These are phyloP conservation scores for Pteruthius melanotis DNA, from an alignment of 2,113 vertebrate species.

Conservation along the genomic window DNA sequence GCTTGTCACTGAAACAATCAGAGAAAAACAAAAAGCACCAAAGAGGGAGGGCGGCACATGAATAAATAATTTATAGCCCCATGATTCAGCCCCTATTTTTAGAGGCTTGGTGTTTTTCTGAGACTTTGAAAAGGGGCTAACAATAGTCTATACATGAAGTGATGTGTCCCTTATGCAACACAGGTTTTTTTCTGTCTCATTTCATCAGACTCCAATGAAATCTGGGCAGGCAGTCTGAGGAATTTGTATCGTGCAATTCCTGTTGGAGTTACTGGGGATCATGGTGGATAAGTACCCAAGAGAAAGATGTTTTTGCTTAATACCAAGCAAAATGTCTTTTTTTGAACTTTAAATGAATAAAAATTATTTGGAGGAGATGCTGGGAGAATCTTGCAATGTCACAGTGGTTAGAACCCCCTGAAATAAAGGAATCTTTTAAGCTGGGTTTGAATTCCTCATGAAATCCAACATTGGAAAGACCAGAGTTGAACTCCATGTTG, in stretches of 20 bases:
- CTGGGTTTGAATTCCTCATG: not conserved
- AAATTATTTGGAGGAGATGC: not conserved
- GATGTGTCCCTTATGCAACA: not conserved
- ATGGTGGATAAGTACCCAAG: not conserved
- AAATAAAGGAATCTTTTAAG: not conserved
- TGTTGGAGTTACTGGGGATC: not conserved
- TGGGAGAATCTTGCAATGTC: not conserved
- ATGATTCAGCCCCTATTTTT: constrained; percentile 41
- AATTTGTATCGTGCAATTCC: not conserved
- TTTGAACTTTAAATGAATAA: not conserved
- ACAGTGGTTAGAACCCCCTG: not conserved
- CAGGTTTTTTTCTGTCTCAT: not conserved
- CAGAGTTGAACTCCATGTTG: not conserved
- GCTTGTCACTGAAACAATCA: not conserved
- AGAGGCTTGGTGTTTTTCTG: not conserved
- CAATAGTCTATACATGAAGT: not conserved
- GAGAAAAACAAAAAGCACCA: not conserved
- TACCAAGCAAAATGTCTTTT: not conserved
- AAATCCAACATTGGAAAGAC: not conserved
- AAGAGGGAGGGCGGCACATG: not conserved
- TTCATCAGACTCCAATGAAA: not conserved
- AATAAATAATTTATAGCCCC: constrained; percentile 31
- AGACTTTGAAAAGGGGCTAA: not conserved
- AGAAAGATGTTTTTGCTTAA: not conserved
- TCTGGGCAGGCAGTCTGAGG: not conserved